Evolutionary conservation across 2,888 invertebrate genomes (phyloP), one percentile per base, ranked within the genome.

Genomic region (Caenorhabditis sp.): DNA sequence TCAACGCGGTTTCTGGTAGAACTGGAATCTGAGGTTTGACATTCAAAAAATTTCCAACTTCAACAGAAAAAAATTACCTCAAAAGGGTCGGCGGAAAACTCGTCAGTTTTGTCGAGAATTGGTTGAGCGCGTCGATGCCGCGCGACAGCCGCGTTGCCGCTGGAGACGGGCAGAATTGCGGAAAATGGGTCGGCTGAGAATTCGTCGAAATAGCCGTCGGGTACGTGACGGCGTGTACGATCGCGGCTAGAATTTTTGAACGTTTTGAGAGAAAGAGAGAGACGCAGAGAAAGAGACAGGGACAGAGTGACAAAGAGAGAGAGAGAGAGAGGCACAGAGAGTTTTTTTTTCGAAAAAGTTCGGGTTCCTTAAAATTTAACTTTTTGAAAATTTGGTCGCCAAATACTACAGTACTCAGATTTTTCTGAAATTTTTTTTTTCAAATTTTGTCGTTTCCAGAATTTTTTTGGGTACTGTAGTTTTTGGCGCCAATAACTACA

Each of bases 11-110:
- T 43, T 43, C 43, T 3, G 43, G 43, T 43, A 43, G 43, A 43
- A 43, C 43, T 43, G 43, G 43, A 43, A 31, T 31, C 31, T 31
- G 10, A 31, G 31, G 31, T 31, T 4, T 31, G 31, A 6, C 31
- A 31, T 10, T 31, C n/a, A n/a, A n/a, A n/a, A n/a, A 31, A 31
- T 31, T 31, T 31, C 10, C 37, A 31, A 4, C 31, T 31, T 31
- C 10, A 10, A 31, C 21, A 53, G 2, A 12, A 53, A 50, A 50
- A 8, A 43, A n/a, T 60, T 21, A 78, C 78, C 73, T 78, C 78
- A 54, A 78, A 78, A 36, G 78, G 78, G 62, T 78, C 78, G 26
- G 78, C 78, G 49, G 76, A 76, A 58, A 78, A 78, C 64, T 78
- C 78, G 55, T 78, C 78, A 24, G 74, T 77, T 49, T 78, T 73